Evolutionary conservation across 2,888 invertebrate genomes (phyloP), one percentile per base, ranked within the genome.

Genomic region (Coecobrya sp.): DNA sequence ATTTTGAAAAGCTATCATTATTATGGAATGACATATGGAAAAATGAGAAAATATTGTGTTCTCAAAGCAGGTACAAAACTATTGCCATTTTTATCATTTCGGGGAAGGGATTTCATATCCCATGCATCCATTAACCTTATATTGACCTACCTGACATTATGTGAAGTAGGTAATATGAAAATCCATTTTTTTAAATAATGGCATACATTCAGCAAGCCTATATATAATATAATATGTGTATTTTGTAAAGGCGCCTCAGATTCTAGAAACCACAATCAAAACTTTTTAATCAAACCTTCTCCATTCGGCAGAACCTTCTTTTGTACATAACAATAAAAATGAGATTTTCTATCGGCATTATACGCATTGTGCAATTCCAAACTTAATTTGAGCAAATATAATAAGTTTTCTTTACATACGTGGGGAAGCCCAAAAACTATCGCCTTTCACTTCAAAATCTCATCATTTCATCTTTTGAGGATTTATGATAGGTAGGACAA

Each of bases 391-490:
- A 13, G 11, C 49, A 10, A 10, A 10, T 42, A 49, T 49, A 13
- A 49, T 49, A 13, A 49, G 10, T 10, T 13, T 10, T 49, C 55
- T n/a, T 16, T 19, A 55, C 2, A 19, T 13, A 55, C 19, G 19
- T 1, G 36, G 0, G n/a, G 70, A 70, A 13, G n/a, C 70, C 36
- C 36, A 36, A 70, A 65, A 65, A 73, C 52, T 13, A 52, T 52
- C 45, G 3, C 16, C 76, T 52, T 49, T 76, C 52, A 16, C 8
- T 76, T 11, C 52, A 82, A 82, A 62, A 82, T 59, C 82, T 59
- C 59, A 82, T 55, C 82, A 81, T 25, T 27, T 55, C 81, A 59
- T 82, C 62, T 59, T 82, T 45, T 59, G 19, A 59, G 22, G 27
- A 81, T 27, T 55, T 81, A 55, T 55, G 81, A 81, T 13, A 55